phyloP scores from a whole-genome alignment of 2,888 invertebrate species.

The Ormia ochracea region DNA sequence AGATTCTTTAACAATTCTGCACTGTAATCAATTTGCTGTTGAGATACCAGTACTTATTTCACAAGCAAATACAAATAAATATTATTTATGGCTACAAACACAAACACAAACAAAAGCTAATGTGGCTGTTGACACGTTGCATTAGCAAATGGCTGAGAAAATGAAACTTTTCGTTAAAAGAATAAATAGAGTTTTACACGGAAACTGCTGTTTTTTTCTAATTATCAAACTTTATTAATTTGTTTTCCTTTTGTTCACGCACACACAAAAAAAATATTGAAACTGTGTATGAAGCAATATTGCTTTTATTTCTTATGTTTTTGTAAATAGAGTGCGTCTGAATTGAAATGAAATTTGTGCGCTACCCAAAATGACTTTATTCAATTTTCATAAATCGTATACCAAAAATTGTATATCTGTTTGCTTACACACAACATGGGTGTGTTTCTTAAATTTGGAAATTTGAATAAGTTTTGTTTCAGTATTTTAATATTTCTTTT shows the following conservation, averaged over 20 bases:
- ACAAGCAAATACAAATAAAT: not conserved
- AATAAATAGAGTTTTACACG: slow-evolving; percentile 6
- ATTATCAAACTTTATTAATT: not conserved
- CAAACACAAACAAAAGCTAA: not conserved
- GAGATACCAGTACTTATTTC: not conserved
- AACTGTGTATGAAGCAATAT: not conserved
- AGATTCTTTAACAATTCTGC: slow-evolving; percentile 4
- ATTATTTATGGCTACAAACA: slow-evolving; percentile 5
- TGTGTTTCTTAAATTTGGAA: not conserved
- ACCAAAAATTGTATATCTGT: not conserved
- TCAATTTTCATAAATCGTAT: slow-evolving; percentile 15
- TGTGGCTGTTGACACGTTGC: not conserved
- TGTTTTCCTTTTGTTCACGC: too few species aligned
- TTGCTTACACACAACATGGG: slow-evolving; percentile 28
- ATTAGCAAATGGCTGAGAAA: slow-evolving; percentile 21
- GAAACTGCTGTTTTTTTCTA: not conserved
- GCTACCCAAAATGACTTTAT: slow-evolving; percentile 2
- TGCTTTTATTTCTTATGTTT: not conserved
- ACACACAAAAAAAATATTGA: not conserved
- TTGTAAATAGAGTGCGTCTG: not conserved
- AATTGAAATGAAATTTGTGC: slow-evolving; percentile 1
- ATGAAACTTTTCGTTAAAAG: not conserved
- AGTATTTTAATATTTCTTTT: not conserved
- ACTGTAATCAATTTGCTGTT: not conserved
- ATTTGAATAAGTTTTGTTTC: not conserved